These are phyloP conservation scores for Boloria euphrosyne DNA, from an alignment of 2,888 invertebrate species.

Conservation along the genomic window DNA sequence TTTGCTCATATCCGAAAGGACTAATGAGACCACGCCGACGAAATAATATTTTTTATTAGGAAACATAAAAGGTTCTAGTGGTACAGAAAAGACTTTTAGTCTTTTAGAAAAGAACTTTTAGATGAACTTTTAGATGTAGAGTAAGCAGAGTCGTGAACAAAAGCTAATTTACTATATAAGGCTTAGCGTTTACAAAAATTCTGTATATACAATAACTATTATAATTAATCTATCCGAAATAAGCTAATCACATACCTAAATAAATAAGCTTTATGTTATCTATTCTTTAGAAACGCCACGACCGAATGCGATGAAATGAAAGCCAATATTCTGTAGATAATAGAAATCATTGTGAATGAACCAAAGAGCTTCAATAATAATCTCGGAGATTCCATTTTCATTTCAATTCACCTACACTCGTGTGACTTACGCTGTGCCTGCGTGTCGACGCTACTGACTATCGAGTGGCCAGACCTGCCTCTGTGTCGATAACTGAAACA, in stretches of 20 bases:
- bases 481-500: neutral
- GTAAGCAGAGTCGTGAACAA: too few relatives aligned
- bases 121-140: too few relatives aligned
- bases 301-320: conserved; percentile 6
- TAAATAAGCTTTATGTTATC: neutral
- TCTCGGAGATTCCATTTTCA: conserved; percentile 14
- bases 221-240: neutral
- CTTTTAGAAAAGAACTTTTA: too few relatives aligned
- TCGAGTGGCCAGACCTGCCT: neutral
- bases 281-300: conserved; percentile 1
- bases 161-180: too few relatives aligned
- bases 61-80: too few relatives aligned
- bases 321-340: conserved; percentile 24
- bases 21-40: too few relatives aligned
- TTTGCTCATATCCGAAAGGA: too few relatives aligned
- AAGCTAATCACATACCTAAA: neutral
- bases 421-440: neutral
- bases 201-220: too few relatives aligned
- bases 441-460: neutral
- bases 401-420: conserved; percentile 4
- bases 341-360: conserved; percentile 20
- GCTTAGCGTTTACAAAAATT: too few relatives aligned
- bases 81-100: too few relatives aligned
- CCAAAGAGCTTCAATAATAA: conserved; percentile 4
- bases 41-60: too few relatives aligned